A percentile compares a stretch with the other conserved stretches of the same genome.
phyloP scores from a whole-genome alignment of 1,140 invertebrate genomes.

The Brachionus koreanus region DNA sequence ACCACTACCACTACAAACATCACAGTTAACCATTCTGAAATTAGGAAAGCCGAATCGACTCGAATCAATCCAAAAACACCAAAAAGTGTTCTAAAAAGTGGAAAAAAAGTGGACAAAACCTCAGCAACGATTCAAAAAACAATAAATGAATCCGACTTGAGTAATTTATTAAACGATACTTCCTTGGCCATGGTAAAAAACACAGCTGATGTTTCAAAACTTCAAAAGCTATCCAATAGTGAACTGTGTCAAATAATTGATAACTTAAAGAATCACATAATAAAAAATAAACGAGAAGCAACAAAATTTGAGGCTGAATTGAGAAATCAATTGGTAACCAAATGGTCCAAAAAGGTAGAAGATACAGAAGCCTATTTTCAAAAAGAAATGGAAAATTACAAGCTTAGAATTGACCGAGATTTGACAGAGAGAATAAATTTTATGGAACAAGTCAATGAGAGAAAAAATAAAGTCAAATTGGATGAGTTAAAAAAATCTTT shows the following conservation, averaged over 20 bases:
- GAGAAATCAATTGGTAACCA: not conserved
- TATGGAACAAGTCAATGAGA: not conserved
- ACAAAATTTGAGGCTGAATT: not conserved
- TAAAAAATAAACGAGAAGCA: not conserved
- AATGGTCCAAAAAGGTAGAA: conserved; percentile 34
- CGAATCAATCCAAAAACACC: conserved; percentile 7
- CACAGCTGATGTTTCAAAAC: not conserved
- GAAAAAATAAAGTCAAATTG: not conserved
- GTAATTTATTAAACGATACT: not conserved
- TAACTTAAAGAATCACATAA: not conserved
- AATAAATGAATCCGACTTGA: not conserved
- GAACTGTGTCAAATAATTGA: conserved; percentile 7
- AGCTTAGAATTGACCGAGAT: not conserved
- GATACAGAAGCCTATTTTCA: conserved; percentile 11
- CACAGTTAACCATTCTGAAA: not conserved
- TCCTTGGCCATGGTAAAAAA: not conserved
- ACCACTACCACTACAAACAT: not conserved
- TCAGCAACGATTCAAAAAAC: not conserved
- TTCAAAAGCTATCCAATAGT: not conserved
- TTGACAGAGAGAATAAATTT: not conserved
- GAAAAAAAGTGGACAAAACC: not conserved
- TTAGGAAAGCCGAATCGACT: conserved; percentile 3
- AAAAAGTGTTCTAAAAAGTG: not conserved
- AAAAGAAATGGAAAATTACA: conserved; percentile 33
- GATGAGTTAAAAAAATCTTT: not conserved